Conservation (phyloP, 2,113 vertebrate genomes). For the Psettodes erumei region DNA sequence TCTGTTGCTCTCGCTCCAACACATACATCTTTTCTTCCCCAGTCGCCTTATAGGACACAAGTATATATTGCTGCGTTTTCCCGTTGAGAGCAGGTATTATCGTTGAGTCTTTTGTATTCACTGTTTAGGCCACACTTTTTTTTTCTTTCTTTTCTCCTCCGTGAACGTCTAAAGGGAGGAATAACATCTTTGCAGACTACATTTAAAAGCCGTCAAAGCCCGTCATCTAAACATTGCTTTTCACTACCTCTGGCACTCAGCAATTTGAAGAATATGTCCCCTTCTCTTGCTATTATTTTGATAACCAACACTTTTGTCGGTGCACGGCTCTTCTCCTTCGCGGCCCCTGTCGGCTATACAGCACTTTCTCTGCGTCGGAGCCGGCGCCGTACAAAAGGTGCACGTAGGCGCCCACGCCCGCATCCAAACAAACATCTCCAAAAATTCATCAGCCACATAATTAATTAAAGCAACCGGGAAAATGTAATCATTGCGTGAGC, state of each 20-base stretch:
- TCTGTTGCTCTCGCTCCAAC: slow-evolving; percentile 20
- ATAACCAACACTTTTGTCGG: slow-evolving; percentile 12
- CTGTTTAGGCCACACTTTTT: neutral
- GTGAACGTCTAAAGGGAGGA: neutral
- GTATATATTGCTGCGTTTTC: slow-evolving; percentile 18
- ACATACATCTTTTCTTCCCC: neutral
- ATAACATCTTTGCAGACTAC: neutral
- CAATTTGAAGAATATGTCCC: slow-evolving; percentile 6
- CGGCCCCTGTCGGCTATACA: neutral
- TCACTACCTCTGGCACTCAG: neutral
- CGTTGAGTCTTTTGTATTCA: slow-evolving; percentile 13
- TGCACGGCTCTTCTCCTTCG: neutral
- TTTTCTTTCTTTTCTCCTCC: neutral
- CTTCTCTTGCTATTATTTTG: slow-evolving; percentile 8
- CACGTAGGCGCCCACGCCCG: slow-evolving; percentile 20
- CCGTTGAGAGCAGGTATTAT: slow-evolving; percentile 25
- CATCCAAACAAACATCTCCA: slow-evolving; percentile 62
- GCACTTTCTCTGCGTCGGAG: neutral
- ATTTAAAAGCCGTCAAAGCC: neutral
- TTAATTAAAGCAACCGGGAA: slow-evolving; percentile 80
- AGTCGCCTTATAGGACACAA: neutral
- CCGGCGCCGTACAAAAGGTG: slow-evolving; percentile 6
- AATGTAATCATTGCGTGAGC: slow-evolving; percentile 72
- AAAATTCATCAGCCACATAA: slow-evolving; percentile 80
- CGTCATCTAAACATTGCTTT: slow-evolving; percentile 26